A percentile compares a stretch with the other conserved stretches of the same genome.
These are phyloP conservation scores for Tapera naevia DNA, from an alignment of 2,797 vertebrate genomes.

Conservation along the genomic window DNA sequence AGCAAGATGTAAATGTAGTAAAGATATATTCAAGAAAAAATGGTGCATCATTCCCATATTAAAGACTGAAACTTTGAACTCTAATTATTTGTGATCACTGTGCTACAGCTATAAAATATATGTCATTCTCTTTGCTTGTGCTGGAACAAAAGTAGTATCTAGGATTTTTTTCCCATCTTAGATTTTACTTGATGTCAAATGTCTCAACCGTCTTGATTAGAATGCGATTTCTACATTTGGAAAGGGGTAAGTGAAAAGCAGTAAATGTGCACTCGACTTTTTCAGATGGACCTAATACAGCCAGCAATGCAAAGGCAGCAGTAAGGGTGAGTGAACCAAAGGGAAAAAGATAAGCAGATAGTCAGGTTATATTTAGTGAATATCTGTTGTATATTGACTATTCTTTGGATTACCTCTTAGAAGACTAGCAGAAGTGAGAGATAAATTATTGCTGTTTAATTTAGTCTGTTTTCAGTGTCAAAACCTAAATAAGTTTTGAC, in stretches of 20 bases:
- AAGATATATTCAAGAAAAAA: not conserved
- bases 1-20: not conserved
- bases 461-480: not conserved
- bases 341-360: not conserved
- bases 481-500: not conserved
- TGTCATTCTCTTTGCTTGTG: not conserved
- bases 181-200: not conserved
- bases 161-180: not conserved
- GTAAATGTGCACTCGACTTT: not conserved
- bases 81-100: not conserved
- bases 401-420: not conserved
- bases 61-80: not conserved
- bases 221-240: not conserved
- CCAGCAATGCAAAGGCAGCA: not conserved
- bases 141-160: not conserved
- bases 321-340: not conserved
- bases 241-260: not conserved
- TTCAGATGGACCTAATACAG: not conserved
- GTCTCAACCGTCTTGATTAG: not conserved
- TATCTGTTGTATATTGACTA: not conserved
- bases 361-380: not conserved
- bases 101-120: not conserved
- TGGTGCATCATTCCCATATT: not conserved
- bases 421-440: not conserved
- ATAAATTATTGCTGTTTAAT: not conserved